Conservation (phyloP, 2,113 vertebrate species). For the Odobenus rosmarus region DNA sequence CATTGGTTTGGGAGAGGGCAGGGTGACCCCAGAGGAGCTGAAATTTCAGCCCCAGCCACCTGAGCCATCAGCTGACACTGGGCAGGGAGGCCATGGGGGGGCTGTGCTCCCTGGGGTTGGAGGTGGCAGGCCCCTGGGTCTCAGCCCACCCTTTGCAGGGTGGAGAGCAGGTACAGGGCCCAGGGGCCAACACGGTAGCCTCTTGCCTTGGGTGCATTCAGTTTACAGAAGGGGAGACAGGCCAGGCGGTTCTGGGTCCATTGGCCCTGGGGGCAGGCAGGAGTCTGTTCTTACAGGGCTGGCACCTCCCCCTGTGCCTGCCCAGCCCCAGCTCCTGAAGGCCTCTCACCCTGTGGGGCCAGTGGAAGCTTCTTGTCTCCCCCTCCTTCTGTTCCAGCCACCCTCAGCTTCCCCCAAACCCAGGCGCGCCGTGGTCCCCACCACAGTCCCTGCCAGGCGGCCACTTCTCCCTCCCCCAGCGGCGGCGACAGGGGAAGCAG, state of each 20-base stretch:
- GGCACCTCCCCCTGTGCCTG: fast-evolving
- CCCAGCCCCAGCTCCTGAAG: background rate
- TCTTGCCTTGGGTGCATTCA: fast-evolving
- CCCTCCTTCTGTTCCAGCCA: background rate
- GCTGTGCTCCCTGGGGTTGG: fast-evolving
- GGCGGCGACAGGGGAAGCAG: slow-evolving; percentile 28
- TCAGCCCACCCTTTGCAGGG: background rate
- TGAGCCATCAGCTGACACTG: fast-evolving
- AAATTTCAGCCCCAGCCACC: background rate
- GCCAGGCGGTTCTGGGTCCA: no score
- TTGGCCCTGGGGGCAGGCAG: background rate
- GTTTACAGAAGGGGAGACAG: background rate
- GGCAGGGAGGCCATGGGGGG: background rate
- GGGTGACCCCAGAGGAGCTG: background rate
- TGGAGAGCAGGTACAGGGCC: background rate
- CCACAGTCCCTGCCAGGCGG: background rate
- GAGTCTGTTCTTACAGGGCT: fast-evolving
- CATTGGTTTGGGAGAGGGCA: background rate
- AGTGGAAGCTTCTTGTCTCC: background rate
- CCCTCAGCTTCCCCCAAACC: background rate
- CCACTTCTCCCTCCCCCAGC: slow-evolving; percentile 37
- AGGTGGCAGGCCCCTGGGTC: background rate
- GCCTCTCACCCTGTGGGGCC: background rate
- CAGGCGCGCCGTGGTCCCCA: background rate
- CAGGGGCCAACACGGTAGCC: no score